These are phyloP conservation scores for Nothoprocta perdicaria DNA, from an alignment of 2,113 vertebrate genomes.

Conservation along the genomic window DNA sequence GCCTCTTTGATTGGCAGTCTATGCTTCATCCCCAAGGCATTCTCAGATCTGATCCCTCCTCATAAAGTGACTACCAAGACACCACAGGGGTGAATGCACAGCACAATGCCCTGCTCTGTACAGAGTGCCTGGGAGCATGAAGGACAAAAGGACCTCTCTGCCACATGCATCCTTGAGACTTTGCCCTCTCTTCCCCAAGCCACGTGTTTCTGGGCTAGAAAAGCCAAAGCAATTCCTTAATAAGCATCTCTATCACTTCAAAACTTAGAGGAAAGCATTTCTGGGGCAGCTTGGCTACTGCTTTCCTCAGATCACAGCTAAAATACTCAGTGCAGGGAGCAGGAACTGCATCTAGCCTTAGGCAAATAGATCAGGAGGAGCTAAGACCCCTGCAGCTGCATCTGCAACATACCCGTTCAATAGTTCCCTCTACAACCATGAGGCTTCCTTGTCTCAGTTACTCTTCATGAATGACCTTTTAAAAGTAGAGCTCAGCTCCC, in stretches of 20 bases:
- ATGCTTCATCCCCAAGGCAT: not conserved
- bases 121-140: too few relatives aligned
- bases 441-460: not conserved
- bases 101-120: not conserved
- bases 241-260: not conserved
- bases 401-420: not conserved
- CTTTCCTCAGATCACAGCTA: not conserved
- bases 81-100: not conserved
- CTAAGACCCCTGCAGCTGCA: not conserved
- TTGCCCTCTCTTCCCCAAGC: not conserved
- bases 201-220: not conserved
- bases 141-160: not conserved
- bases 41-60: not conserved
- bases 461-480: not conserved
- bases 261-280: not conserved
- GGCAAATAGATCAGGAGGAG: not conserved
- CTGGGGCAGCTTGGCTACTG: not conserved
- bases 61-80: not conserved
- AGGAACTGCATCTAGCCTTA: not conserved
- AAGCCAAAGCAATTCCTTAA: not conserved
- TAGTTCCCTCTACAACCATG: rapidly evolving
- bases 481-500: not conserved
- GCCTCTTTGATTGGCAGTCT: not conserved
- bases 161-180: rapidly evolving
- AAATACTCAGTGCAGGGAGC: not conserved